These are phyloP conservation scores for Podotricha telesiphe DNA, from an alignment of 2,888 invertebrate species.

Conservation along the genomic window DNA sequence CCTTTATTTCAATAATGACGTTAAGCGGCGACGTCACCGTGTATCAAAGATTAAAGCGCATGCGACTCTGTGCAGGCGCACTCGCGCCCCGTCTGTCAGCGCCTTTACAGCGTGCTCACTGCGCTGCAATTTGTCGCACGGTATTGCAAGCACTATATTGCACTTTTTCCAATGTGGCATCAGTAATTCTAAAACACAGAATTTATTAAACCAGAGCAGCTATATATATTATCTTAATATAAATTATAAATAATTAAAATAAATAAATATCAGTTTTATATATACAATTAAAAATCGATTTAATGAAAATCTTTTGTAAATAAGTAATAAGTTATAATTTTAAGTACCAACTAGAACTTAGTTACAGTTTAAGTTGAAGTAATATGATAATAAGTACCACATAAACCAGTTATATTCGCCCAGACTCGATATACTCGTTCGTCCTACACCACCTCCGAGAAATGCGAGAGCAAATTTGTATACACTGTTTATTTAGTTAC, in stretches of 20 bases:
- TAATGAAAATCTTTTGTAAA: too few relatives aligned
- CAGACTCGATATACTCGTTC: background rate
- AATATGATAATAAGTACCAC: background rate
- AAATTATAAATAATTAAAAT: too few relatives aligned
- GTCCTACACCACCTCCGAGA: background rate
- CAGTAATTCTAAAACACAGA: too few relatives aligned
- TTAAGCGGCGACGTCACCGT: constrained; percentile 64
- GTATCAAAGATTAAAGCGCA: constrained; percentile 46
- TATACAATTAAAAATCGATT: too few relatives aligned
- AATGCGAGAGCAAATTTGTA: background rate
- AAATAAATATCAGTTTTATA: too few relatives aligned
- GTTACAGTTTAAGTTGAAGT: background rate
- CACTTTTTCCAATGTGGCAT: too few relatives aligned
- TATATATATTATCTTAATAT: too few relatives aligned
- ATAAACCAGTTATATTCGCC: background rate
- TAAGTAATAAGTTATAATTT: too few relatives aligned
- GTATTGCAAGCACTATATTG: background rate
- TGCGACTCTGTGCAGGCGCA: constrained; percentile 48
- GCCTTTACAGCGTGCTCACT: too few relatives aligned
- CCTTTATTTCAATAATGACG: constrained; percentile 69
- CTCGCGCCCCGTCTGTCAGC: background rate
- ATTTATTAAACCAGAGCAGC: too few relatives aligned
- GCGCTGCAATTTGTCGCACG: too few relatives aligned
- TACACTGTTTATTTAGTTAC: constrained; percentile 1
- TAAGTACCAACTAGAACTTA: too few relatives aligned